Evolutionary conservation across 2,797 vertebrate species (phyloP), one percentile per base, ranked within the genome.

Genomic region (Pipistrellus pipistrellus): DNA sequence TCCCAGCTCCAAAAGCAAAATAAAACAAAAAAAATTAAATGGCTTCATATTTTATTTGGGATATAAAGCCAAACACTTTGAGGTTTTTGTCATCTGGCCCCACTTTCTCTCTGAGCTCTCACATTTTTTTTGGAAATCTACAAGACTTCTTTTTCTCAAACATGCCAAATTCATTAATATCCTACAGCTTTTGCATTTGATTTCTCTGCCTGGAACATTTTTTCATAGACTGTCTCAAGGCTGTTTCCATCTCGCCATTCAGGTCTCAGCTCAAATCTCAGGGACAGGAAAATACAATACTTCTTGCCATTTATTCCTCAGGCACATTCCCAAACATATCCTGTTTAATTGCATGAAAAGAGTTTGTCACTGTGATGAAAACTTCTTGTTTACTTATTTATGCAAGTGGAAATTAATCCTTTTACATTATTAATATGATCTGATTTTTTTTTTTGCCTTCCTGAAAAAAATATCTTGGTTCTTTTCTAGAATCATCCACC

Each of bases 161-260:
- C 46, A 88, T 25, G 35, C 46, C 73, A 73, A 46, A 93, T 90
- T 90, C 68, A 90, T 82, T 81, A 85, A 73, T 55, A 78, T 8
- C 21, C 25, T 23, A 35, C 7, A 57, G 66, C 46, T 83, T 78
- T 86, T 80, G 64, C 27, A 48, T 23, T 71, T 89, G 84, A 78
- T 71, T 83, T 90, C 57, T 83, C 32, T 51, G 46, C 21, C 51
- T 14, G 18, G 35, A 93, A 55, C 48, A 55, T n/a, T 68, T 90
- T 85, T 77, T 69, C 62, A 46, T 69, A 64, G 44, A 62, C 68
- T 46, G 30, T 53, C 38, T 81, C 53, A 92, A 80, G 35, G 21
- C 30, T 64, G 15, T 88, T 93, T 89, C 76, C 80, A 48, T 82
- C 72, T 51, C 12, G 27, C 44, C 44, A 13, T 88, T 73, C 62